Percentiles rank a stretch among this genome's conserved stretches.
Evolutionary conservation across 2,797 vertebrate species (phyloP).

Genomic region (Rachycentron canadum): DNA sequence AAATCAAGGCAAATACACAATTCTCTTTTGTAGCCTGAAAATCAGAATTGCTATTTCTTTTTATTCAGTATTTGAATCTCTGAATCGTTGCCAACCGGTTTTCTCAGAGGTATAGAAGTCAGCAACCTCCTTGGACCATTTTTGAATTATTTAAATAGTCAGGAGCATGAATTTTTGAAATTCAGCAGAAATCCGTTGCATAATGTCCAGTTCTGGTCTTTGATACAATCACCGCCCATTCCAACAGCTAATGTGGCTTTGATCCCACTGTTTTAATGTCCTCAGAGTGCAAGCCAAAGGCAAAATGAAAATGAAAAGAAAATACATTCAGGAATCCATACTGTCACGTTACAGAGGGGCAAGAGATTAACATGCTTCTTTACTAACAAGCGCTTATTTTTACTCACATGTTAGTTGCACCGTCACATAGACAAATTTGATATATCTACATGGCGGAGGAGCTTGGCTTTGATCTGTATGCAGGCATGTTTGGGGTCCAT

Average conservation of each 20-base stretch:
- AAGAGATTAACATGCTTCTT: background rate
- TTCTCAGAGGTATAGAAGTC: background rate
- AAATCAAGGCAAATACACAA: background rate
- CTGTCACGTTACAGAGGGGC: background rate
- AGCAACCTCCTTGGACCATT: constrained; percentile 11
- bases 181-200: constrained; percentile 36
- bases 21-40: background rate
- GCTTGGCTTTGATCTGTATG: background rate
- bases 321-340: background rate
- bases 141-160: constrained; percentile 69
- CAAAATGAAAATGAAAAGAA: background rate
- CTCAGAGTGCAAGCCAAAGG: background rate
- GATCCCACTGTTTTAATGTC: background rate
- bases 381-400: background rate
- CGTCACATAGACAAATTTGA: background rate
- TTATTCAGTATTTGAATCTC: background rate
- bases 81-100: background rate
- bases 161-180: constrained; percentile 55
- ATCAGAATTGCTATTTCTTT: background rate
- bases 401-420: background rate
- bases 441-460: background rate
- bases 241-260: background rate
- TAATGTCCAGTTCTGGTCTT: constrained; percentile 40
- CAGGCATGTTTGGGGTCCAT: background rate
- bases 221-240: background rate